phyloP scores from a whole-genome alignment of 1,140 invertebrate genomes.

The Drosophila yakuba region DNA sequence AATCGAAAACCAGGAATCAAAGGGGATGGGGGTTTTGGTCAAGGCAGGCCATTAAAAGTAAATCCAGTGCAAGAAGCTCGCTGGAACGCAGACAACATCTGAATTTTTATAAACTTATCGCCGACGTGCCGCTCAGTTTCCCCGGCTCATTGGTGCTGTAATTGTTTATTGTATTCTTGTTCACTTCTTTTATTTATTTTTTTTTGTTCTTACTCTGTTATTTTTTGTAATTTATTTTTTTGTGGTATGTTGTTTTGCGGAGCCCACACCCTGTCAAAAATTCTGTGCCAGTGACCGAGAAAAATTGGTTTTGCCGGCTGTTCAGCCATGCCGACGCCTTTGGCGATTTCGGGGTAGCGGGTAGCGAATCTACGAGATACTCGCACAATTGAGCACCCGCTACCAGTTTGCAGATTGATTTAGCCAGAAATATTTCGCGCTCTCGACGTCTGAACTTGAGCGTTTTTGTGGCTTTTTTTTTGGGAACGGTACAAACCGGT shows the following conservation, averaged over 20 bases:
- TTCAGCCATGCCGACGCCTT: conserved; percentile 44
- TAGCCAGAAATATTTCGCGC: conserved; percentile 47
- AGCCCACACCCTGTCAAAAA: conserved; percentile 64
- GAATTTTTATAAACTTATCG: conserved; percentile 77
- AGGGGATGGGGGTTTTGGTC: conserved; percentile 33
- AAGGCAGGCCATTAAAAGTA: conserved; percentile 75
- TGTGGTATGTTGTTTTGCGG: conserved; percentile 28
- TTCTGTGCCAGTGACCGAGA: conserved; percentile 79
- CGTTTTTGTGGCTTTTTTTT: neutral
- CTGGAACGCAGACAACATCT: conserved; percentile 47
- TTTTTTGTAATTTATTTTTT: conserved; percentile 21
- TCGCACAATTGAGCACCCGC: conserved; percentile 53
- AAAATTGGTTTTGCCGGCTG: conserved; percentile 57
- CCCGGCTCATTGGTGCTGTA: conserved; percentile 55
- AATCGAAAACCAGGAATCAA: conserved; percentile 13
- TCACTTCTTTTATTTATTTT: neutral
- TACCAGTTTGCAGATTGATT: conserved; percentile 60
- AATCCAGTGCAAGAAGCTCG: conserved; percentile 73
- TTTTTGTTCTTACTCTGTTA: conserved; percentile 8
- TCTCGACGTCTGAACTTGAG: conserved; percentile 51
- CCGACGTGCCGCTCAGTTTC: conserved; percentile 54
- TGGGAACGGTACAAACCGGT: conserved; percentile 72
- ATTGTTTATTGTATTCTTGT: conserved; percentile 57
- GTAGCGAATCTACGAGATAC: conserved; percentile 39
- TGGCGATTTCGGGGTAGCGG: conserved; percentile 30